Evolutionary conservation across 1,140 invertebrate genomes (phyloP).

Genomic region (Diorhabda sublineata): DNA sequence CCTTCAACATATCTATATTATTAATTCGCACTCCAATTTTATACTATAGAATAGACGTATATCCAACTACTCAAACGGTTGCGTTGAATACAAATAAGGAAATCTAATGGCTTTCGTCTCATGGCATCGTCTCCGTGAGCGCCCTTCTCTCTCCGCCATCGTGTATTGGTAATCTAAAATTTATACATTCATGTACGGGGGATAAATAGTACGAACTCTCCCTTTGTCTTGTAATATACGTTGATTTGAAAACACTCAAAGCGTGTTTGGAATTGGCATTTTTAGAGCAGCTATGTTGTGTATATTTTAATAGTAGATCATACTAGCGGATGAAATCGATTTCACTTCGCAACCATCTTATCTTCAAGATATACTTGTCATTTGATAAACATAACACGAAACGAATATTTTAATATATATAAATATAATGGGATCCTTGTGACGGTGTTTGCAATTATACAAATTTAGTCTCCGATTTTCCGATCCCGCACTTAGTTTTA

Average conservation of each 20-base stretch:
- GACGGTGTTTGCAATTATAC: too few species aligned
- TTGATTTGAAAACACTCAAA: not conserved
- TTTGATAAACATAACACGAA: too few species aligned
- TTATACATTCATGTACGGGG: not conserved
- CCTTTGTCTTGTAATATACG: not conserved
- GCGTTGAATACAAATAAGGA: conserved; percentile 2
- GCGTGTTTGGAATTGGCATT: not conserved
- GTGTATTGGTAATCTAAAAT: conserved; percentile 2
- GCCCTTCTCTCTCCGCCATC: not conserved
- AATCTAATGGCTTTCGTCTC: not conserved
- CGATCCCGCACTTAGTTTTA: too few species aligned
- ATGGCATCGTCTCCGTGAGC: not conserved
- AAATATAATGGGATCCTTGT: too few species aligned
- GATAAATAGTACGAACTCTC: not conserved
- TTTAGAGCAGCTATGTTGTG: not conserved
- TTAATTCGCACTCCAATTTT: not conserved
- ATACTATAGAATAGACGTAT: conserved; percentile 2
- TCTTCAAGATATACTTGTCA: too few species aligned
- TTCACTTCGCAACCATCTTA: too few species aligned
- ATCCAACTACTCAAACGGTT: not conserved
- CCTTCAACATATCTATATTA: not conserved
- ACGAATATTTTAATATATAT: too few species aligned
- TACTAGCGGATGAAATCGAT: too few species aligned
- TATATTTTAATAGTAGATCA: too few species aligned
- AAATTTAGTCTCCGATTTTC: too few species aligned